Percentiles rank a stretch among this genome's conserved stretches.
These are phyloP conservation scores for Meriones unguiculatus DNA, from an alignment of 2,113 vertebrate species.

Conservation along the genomic window DNA sequence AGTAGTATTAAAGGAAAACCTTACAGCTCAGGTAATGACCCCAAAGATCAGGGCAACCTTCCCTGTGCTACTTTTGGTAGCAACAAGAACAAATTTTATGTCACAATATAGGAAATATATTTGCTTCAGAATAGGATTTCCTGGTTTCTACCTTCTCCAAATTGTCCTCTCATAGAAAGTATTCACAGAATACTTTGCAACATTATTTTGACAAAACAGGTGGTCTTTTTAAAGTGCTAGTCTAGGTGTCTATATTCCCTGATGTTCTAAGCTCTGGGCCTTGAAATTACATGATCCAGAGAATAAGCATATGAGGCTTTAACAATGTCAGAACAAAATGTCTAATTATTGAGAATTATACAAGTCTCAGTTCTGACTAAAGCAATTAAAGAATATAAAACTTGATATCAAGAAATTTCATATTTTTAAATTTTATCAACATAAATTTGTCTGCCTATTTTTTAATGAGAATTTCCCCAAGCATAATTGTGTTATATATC, in stretches of 20 bases:
- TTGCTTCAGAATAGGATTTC: not conserved
- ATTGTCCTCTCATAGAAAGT: not conserved
- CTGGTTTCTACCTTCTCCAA: not conserved
- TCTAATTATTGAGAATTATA: not conserved
- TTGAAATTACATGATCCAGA: not conserved
- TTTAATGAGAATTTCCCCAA: not conserved
- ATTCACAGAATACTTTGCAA: not conserved
- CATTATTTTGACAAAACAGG: not conserved
- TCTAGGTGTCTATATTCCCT: not conserved
- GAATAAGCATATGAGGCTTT: not conserved
- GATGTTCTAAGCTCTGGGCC: not conserved
- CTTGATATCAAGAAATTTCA: not conserved
- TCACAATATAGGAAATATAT: not conserved
- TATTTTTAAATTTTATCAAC: not conserved
- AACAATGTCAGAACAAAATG: not conserved
- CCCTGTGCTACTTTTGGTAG: not conserved
- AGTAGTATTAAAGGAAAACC: conserved; percentile 40
- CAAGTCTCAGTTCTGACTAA: not conserved
- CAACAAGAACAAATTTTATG: not conserved
- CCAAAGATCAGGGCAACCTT: not conserved
- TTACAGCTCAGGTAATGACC: conserved; percentile 52
- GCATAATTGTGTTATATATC: not conserved
- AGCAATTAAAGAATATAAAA: not conserved
- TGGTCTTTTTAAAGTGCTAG: not conserved
- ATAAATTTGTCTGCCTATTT: not conserved